Base-by-base conservation (phyloP, 2,797 vertebrate species). In the Setipinna tenuifilis region DNA sequence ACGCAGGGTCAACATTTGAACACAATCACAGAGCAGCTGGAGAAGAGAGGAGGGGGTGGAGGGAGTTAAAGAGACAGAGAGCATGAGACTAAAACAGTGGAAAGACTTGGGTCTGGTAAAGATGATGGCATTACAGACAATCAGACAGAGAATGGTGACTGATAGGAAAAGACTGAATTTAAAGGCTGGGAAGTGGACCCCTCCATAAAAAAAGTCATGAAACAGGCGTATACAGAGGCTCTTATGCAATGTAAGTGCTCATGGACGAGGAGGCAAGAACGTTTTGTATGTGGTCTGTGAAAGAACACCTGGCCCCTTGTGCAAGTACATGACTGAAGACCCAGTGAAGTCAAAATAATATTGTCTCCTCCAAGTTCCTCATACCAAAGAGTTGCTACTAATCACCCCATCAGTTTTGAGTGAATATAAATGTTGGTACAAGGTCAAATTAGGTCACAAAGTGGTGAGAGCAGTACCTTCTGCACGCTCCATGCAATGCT, bases 11-110 rank as follows among this genome's bases (percentile, higher is more conserved):
- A 78, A 21, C 71, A 44, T 78, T 78, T 21, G 71, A 78, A 17
- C 31, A 78, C 71, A 41, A 78, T 44, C 71, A 78, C 71, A 78
- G 71, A 44, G 71, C 71, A 78, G 71, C 71, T 78, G 71, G 71
- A 41, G 71, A 19, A 19, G 35, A 19, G 41, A 21, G 6, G 71
- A 31, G 71, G 17, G 71, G 14, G 71, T 17, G 31, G 28, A 44
- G 31, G 7, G 31, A 44, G 31, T 19, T 10, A 4, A 41, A 35
- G 31, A 21, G 31, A 41, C 35, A 75, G 31, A 41, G 50, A 54
- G 50, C 35, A 41, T 10, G 50, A 75, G 35, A 65, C 9, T 1
- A 17, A 25, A 25, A 25, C n/a, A 65, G 21, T n/a, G 68, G 31
- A 71, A 16, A 16, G 28, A 71, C 28, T 16, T 35, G 19, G 17